Evolutionary conservation across 2,888 invertebrate species (phyloP), one percentile per base, ranked within the genome.

Genomic region (Malachius bipustulatus): DNA sequence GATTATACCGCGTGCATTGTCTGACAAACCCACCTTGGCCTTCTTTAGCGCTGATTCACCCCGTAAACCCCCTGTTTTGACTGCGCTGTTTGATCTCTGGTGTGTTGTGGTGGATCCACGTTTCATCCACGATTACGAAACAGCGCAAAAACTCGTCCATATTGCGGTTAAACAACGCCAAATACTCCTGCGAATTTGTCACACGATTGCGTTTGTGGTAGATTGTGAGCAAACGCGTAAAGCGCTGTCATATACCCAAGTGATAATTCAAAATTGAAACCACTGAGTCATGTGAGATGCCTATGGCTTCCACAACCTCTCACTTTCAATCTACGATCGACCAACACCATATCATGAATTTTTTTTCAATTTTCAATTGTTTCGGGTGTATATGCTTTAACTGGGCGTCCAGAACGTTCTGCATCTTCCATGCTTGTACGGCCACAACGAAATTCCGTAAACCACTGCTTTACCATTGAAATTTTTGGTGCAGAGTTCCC

Each of bases 201-300:
- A 41, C 16, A 14, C 37, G 36, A 12, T 16, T 36, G 10, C 32
- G 36, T 16, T 37, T 41, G 12, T 42, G 30, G 32, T 38, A 38
- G 27, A 38, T 2, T 15, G 35, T 42, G 33, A 42, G 34, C 27
- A 42, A 35, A 30, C 40, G 32, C 36, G 38, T 40, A 37, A 40
- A 36, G 16, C 47, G 44, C 43, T 46, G 49, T 40, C 30, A 40
- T 42, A 47, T 44, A 12, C 26, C 30, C 36, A 51, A 49, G 41
- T 47, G 26, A 44, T 50, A 38, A 34, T 44, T 32, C 24, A 49
- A 44, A 41, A 48, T 47, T 27, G 36, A 28, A 34, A 39, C 37
- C 31, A 45, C 47, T 19, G 24, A n/a, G 24, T n/a, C 24, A 19
- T 19, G 24, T 19, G 24, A 19, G 6, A 19, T 19, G 24, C 33